Evolutionary conservation across 2,888 invertebrate genomes (phyloP).

Genomic region (Isotomurus palustris): DNA sequence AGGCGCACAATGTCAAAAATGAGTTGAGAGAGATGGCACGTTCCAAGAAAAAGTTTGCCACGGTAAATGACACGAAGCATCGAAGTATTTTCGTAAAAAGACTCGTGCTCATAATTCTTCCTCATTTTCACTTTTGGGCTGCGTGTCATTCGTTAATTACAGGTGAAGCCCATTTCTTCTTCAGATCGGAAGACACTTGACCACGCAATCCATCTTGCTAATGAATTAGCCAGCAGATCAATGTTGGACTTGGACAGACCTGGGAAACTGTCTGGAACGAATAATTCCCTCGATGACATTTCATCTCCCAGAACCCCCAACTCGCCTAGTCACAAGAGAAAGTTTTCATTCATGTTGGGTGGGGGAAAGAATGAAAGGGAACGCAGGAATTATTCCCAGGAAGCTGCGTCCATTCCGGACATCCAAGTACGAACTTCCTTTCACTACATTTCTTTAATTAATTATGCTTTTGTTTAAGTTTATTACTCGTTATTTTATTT

Average conservation of each 20-base stretch:
- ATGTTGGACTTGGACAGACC: slow-evolving; percentile 51
- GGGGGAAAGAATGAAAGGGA: slow-evolving; percentile 58
- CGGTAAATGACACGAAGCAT: slow-evolving; percentile 46
- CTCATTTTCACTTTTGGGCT: no score
- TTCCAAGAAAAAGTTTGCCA: slow-evolving; percentile 57
- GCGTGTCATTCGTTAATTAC: no score
- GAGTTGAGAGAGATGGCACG: slow-evolving; percentile 62
- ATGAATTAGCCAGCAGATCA: slow-evolving; percentile 75
- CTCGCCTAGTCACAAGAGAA: slow-evolving; percentile 64
- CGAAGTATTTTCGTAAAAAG: background rate
- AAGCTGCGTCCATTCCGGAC: slow-evolving; percentile 77
- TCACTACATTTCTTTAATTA: slow-evolving; percentile 1
- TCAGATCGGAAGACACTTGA: slow-evolving; percentile 87
- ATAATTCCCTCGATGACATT: slow-evolving; percentile 46
- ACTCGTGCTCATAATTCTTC: background rate
- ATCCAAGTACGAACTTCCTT: slow-evolving; percentile 64
- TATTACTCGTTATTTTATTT: slow-evolving; percentile 22
- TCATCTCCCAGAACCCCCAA: slow-evolving; percentile 56
- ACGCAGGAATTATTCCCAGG: slow-evolving; percentile 83
- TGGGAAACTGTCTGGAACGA: slow-evolving; percentile 40
- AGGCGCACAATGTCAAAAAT: slow-evolving; percentile 64
- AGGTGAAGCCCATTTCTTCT: slow-evolving; percentile 87
- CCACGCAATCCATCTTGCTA: slow-evolving; percentile 87
- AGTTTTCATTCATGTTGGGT: slow-evolving; percentile 71
- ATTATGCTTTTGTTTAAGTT: slow-evolving; percentile 27